phyloP scores from a whole-genome alignment of 2,797 vertebrate genomes.

The Knipowitschia caucasica region DNA sequence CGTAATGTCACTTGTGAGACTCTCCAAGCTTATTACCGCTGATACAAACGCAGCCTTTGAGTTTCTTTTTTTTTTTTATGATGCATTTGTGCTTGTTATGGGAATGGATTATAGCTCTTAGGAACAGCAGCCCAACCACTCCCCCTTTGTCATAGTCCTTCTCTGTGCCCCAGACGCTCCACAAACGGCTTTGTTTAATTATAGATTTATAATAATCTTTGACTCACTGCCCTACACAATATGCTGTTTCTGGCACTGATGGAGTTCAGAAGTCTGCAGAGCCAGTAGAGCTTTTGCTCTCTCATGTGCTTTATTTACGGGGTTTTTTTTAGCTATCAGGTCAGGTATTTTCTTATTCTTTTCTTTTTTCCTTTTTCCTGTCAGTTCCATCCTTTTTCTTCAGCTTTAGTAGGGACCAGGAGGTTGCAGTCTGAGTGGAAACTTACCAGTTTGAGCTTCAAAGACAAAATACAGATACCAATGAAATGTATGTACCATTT shows the following conservation, averaged over 20 bases:
- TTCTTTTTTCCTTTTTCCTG: no score
- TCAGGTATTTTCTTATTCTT: no score
- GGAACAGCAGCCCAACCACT: conserved; percentile 36
- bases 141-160: conserved; percentile 22
- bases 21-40: conserved; percentile 61
- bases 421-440: no score
- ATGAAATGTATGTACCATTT: no score
- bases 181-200: conserved; percentile 54
- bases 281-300: no score
- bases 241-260: conserved; percentile 46
- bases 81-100: conserved; percentile 58
- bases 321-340: no score
- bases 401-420: no score
- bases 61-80: conserved; percentile 60
- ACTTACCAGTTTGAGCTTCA: no score
- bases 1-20: conserved; percentile 39
- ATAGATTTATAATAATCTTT: conserved; percentile 57
- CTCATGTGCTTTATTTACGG: no score
- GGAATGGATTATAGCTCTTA: conserved; percentile 48
- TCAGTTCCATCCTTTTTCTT: no score
- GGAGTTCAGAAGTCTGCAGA: conserved; percentile 55
- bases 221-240: conserved; percentile 38
- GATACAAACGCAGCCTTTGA: conserved; percentile 47
- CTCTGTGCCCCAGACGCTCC: conserved; percentile 29
- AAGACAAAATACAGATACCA: no score